Percentiles rank a stretch among this genome's conserved stretches.
Evolutionary conservation across 2,113 vertebrate species (phyloP).

Genomic region (Cyanoderma ruficeps): DNA sequence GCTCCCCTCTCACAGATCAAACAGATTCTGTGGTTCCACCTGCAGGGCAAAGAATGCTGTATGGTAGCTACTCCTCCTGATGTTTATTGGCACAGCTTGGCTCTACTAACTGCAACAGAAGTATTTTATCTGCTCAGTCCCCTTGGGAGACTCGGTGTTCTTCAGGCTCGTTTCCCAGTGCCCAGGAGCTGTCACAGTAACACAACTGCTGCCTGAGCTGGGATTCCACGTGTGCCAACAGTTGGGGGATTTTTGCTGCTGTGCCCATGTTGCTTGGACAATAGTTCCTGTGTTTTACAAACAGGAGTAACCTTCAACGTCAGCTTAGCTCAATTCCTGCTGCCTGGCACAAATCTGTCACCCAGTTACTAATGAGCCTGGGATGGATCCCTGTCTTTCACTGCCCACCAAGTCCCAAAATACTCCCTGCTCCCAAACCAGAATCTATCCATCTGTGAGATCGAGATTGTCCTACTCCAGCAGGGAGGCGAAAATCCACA

Average conservation of each 20-base stretch:
- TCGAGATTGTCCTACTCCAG: background rate
- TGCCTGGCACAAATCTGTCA: background rate
- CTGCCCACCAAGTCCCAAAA: background rate
- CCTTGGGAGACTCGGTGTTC: background rate
- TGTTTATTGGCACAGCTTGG: background rate
- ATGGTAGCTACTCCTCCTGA: background rate
- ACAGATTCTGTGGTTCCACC: background rate
- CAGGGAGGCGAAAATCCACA: background rate
- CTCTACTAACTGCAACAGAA: background rate
- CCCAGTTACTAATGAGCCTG: background rate
- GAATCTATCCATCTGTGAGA: background rate
- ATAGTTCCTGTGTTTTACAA: slow-evolving; percentile 5
- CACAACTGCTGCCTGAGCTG: background rate
- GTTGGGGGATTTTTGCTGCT: background rate
- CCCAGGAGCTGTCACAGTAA: background rate
- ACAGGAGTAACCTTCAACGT: background rate
- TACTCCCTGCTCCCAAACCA: background rate
- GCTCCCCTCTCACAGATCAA: background rate
- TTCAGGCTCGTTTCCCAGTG: background rate
- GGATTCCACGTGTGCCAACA: background rate
- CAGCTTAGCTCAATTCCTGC: background rate
- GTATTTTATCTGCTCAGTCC: background rate
- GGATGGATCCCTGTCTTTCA: background rate
- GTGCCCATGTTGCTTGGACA: background rate
- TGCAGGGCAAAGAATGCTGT: background rate